These are phyloP conservation scores for Drosophila pegasa DNA, from an alignment of 2,888 invertebrate species.

Conservation along the genomic window DNA sequence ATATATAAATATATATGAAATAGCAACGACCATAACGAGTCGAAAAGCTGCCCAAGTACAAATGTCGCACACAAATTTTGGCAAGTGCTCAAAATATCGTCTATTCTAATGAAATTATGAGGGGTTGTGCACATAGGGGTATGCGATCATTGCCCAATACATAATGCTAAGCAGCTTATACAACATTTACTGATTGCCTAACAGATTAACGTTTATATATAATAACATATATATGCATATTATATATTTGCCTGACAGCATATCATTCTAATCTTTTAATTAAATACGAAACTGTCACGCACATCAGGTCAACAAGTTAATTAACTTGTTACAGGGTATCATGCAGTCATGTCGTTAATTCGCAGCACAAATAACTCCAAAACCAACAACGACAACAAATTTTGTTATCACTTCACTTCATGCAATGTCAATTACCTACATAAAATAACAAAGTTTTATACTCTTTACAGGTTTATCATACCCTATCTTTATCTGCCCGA, in stretches of 20 bases:
- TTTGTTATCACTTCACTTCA: slow-evolving; percentile 2
- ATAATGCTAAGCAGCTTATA: background rate
- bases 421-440: slow-evolving; percentile 3
- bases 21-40: slow-evolving; percentile 27
- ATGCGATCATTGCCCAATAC: background rate
- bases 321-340: slow-evolving; percentile 2
- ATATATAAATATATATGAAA: background rate
- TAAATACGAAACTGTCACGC: background rate
- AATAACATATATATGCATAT: background rate
- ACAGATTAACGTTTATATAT: background rate
- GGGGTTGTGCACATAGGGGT: background rate
- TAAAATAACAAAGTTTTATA: background rate
- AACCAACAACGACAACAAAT: background rate
- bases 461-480: slow-evolving; percentile 93
- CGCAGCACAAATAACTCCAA: slow-evolving; percentile 2
- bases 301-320: background rate
- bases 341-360: background rate
- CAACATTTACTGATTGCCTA: background rate
- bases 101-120: slow-evolving; percentile 22
- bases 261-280: background rate
- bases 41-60: slow-evolving; percentile 41
- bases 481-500: slow-evolving; percentile 97
- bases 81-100: slow-evolving; percentile 47
- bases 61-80: slow-evolving; percentile 48
- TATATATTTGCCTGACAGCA: background rate